Evolutionary conservation across 2,113 vertebrate genomes (phyloP).

Genomic region (Charadrius vociferus): DNA sequence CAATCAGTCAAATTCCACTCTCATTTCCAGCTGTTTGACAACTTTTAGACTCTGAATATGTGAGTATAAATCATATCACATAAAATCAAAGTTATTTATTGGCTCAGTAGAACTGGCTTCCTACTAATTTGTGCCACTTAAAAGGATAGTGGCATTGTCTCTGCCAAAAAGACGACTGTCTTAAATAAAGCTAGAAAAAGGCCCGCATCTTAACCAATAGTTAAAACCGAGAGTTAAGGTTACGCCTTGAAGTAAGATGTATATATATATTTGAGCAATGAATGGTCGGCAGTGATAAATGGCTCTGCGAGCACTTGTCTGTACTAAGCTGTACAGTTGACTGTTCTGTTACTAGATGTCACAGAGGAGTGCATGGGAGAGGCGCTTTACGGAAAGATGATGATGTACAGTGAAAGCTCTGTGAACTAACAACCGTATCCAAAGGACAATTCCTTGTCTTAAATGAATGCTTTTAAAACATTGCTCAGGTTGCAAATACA

Average conservation of each 20-base stretch:
- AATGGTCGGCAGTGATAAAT: neutral
- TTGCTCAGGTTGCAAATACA: neutral
- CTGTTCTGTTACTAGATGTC: neutral
- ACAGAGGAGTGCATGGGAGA: neutral
- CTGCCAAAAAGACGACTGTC: neutral
- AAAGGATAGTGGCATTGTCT: neutral
- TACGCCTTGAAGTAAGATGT: neutral
- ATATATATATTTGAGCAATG: neutral
- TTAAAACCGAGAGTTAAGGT: neutral
- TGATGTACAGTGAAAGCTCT: neutral
- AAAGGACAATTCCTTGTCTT: neutral
- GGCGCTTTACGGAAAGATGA: neutral
- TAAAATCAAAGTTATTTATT: neutral
- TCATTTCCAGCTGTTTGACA: neutral
- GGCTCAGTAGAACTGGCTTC: neutral
- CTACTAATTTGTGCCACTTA: neutral
- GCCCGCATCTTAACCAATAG: neutral
- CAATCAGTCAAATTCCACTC: neutral
- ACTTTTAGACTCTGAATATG: neutral
- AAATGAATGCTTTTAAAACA: neutral
- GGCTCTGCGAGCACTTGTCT: neutral
- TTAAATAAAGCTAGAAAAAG: neutral
- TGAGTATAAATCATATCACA: neutral
- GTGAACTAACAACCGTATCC: neutral
- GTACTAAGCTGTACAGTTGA: neutral